Base-by-base conservation (phyloP, 1,140 invertebrate genomes). In the Eupristina koningsbergeri region DNA sequence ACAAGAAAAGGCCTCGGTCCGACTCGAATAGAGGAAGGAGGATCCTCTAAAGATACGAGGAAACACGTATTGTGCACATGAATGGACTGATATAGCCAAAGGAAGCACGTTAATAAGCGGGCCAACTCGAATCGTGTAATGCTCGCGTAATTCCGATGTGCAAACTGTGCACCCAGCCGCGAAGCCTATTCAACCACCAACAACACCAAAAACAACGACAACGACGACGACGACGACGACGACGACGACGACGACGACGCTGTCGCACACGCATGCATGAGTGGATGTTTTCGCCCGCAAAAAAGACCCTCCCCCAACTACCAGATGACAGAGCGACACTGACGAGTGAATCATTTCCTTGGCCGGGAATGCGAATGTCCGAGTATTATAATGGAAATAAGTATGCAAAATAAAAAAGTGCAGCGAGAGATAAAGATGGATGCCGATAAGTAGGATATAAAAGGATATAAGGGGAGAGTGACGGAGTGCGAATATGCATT, bases 301-400 rank as follows among this genome's bases (percentile, higher is more conserved):
- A 22, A 26, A 26, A 17, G 15, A 50, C 9, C 8, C 47, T 8
- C 22, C 26, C 53, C 9, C 19, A 17, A n/a, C 15, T 17, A 53
- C 50, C 50, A 17, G 11, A 17, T 6, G n/a, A 63, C 58, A 31
- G 34, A 29, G 29, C 15, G 2, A 69, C 34, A 69, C 7, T 39
- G 17, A 69, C 13, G 34, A 8, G 64, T 3, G 26, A 26, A 63
- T 34, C 63, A 8, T 71, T 71, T 71, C n/a, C 26, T n/a, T n/a
- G n/a, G 1, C 67, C 8, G 74, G 1, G 31, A 26, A 41, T 26
- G 50, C 9, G 64, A 36, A 36, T 19, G 29, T 31, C 29, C 75
- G 34, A n/a, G 34, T 34, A 77, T 77, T 77, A 63, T 61, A 39
- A 77, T 77, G 75, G 75, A 77, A 77, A 77, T 77, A 63, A 63